Evolutionary conservation across 2,888 invertebrate genomes (phyloP), one percentile per base, ranked within the genome.

Genomic region (Leucozona laternaria): DNA sequence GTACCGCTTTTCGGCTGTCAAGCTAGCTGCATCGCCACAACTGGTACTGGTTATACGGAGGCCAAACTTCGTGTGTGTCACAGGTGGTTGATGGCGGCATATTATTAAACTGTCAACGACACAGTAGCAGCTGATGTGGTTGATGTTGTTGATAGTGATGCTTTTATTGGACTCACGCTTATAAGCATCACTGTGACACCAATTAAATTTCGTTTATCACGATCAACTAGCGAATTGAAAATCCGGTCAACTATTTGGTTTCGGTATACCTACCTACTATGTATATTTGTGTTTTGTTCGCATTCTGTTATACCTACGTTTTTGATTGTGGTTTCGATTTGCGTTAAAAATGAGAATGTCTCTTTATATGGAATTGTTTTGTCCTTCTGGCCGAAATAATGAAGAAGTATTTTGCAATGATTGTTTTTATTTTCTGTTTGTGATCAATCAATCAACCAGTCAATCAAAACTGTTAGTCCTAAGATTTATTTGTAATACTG

Each of bases 141-240:
- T 72, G 77, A 73, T 64, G 64, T 73, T 60, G 60, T 53, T 55
- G 81, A 82, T 82, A 64, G 78, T 82, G 82, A 82, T 79, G 86
- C 82, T 82, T 86, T 82, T 82, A 79, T 82, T 82, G 75, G 82
- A 79, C 75, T 82, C 64, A 66, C 75, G 86, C 78, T 86, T 82
- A 86, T 82, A 78, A 82, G 86, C 82, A 86, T 86, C 78, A 73
- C 82, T 75, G 86, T 82, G 82, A 82, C 81, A 82, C 78, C 86
- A 86, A 86, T 86, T 86, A 86, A 86, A 86, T 73, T 86, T 81
- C 81, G 73, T 77, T 81, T 81, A 85, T 81, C 85, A 85, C 85
- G 77, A 85, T 68, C 85, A 40, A 43, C 13, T 71, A 40, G 62
- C 53, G 45, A 62, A 68, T 53, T 57, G 64, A 50, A 71, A 81